These are phyloP conservation scores for Odobenus rosmarus DNA, from an alignment of 2,113 vertebrate genomes.

Conservation along the genomic window DNA sequence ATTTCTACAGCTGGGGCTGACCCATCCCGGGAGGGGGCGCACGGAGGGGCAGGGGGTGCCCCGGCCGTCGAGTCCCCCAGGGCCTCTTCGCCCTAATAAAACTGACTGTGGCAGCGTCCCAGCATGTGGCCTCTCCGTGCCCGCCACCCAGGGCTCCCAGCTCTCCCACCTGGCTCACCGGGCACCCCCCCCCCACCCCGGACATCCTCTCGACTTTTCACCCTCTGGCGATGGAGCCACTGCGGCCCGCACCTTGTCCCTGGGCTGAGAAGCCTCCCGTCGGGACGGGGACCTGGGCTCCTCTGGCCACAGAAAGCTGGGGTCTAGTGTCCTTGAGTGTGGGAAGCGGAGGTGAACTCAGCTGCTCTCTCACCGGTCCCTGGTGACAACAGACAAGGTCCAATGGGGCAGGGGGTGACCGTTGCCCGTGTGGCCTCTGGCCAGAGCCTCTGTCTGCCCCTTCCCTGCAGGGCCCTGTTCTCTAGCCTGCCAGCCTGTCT, in stretches of 20 bases:
- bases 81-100: constrained; percentile 74
- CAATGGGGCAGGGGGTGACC: neutral
- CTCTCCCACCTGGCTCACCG: neutral
- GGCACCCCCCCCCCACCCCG: neutral
- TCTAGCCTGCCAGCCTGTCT: neutral
- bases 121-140: constrained; percentile 19
- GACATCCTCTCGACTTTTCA: fast-evolving
- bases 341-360: fast-evolving
- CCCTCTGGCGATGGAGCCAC: neutral
- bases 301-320: neutral
- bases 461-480: neutral
- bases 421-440: neutral
- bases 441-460: neutral
- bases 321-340: fast-evolving
- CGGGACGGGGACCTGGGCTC: neutral
- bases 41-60: neutral
- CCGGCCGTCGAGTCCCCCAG: neutral
- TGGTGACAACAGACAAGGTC: neutral
- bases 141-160: fast-evolving
- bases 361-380: fast-evolving
- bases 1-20: constrained; percentile 99
- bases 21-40: neutral
- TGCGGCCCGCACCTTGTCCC: neutral
- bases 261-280: neutral
- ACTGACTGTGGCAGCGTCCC: constrained; percentile 50